These are phyloP conservation scores for Rhagologus leucostigma DNA, from an alignment of 2,113 vertebrate species.

Conservation along the genomic window DNA sequence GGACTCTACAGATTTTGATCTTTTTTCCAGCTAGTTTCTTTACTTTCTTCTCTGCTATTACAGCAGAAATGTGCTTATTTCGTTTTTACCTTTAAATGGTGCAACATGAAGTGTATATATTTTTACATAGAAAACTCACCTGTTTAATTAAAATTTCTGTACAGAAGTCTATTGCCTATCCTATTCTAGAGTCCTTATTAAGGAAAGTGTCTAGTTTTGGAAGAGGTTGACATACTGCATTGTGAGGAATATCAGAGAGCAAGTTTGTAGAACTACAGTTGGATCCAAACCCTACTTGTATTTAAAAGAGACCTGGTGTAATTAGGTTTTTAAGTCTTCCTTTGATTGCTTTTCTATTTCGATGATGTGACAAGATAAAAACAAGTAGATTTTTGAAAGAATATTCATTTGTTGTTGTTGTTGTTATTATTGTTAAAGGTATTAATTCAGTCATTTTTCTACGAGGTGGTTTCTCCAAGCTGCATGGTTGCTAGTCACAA, in stretches of 20 bases:
- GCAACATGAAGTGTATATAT: background rate
- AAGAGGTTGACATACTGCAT: background rate
- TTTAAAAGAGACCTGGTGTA: background rate
- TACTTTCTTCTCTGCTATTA: background rate
- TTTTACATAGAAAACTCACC: background rate
- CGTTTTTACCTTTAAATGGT: background rate
- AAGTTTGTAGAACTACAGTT: background rate
- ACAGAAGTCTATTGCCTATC: background rate
- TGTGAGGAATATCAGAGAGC: background rate
- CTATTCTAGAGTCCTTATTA: background rate
- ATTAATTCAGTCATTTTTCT: background rate
- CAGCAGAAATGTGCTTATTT: background rate
- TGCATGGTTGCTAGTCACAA: background rate
- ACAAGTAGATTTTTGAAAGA: background rate
- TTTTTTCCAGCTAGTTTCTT: background rate
- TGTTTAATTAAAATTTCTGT: background rate
- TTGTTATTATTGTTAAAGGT: background rate
- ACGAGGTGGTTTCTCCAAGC: background rate
- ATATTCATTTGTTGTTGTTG: accelerated
- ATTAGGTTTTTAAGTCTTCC: background rate
- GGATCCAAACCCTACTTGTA: background rate
- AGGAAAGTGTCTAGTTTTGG: background rate
- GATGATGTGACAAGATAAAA: background rate
- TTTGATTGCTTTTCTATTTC: background rate
- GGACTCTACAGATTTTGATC: background rate